Evolutionary conservation across 1,140 invertebrate genomes (phyloP), one percentile per base, ranked within the genome.

Genomic region (Adelges cooleyi): DNA sequence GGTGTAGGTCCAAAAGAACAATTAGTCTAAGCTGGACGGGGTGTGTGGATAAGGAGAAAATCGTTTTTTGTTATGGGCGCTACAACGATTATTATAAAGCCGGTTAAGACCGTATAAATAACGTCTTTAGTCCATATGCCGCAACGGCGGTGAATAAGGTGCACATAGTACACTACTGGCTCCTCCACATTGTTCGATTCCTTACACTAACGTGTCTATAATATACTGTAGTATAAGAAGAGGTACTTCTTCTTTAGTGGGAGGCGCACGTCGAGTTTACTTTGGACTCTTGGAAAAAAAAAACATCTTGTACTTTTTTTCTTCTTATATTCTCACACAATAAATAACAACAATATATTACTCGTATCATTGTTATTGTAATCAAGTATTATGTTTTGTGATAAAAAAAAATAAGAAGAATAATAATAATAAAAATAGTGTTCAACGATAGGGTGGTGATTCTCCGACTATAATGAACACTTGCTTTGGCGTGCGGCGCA

Each of bases 351-450:
- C 54, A 27, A 44, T 59, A 59, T 27, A 44, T 44, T 44, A 44
- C 54, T 59, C 18, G 40, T 59, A 59, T 59, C 54, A 59, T 59
- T 59, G 54, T 59, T 59, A 59, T 59, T 59, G 54, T 59, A 59
- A 59, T 59, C 54, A 44, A 59, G 56, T 22, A 48, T 62, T 62
- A 62, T 48, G 42, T 48, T 46, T 62, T 62, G 56, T 48, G 56
- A 62, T 62, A 62, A 62, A 59, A 46, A 29, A 46, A 59, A 40
- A 54, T 17, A 22, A 38, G 25, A 49, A 38, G 40, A 54, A 54
- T 15, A 9, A 13, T 15, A 23, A 38, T 15, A 22, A 38, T 22
- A 42, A 13, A 9, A 4, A 4, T n/a, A 15, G 15, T 22, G n/a
- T n/a, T 6, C 1, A 25, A 18, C 53, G 38, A 25, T 56, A 20